A percentile compares a stretch with the other conserved stretches of the same genome.
phyloP scores from a whole-genome alignment of 2,113 vertebrate species.

The Etheostoma spectabile region DNA sequence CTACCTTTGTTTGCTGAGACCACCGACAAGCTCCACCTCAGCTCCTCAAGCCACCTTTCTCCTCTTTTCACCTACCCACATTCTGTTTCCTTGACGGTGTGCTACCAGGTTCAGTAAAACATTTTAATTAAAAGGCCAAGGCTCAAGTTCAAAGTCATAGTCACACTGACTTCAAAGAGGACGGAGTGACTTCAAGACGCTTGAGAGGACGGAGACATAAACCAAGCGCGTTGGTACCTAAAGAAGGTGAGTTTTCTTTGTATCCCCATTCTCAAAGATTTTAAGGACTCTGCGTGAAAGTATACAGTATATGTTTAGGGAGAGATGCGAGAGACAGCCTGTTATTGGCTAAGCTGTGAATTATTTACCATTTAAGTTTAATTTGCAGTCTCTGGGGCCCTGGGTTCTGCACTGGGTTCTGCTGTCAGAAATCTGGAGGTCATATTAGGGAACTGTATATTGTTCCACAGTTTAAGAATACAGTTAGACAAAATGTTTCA shows the following conservation, averaged over 20 bases:
- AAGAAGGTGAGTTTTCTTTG: background rate
- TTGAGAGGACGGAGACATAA: slow-evolving; percentile 21
- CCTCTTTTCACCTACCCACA: slow-evolving; percentile 6
- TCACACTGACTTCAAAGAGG: slow-evolving; percentile 8
- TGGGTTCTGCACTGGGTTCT: background rate
- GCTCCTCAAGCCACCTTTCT: background rate
- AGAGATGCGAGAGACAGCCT: background rate
- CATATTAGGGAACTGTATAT: background rate
- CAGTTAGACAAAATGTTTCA: too few species aligned
- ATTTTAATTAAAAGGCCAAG: background rate
- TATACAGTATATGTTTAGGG: background rate
- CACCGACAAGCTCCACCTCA: slow-evolving; percentile 9
- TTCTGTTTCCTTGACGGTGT: background rate
- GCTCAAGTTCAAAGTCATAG: slow-evolving; percentile 19
- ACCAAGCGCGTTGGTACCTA: background rate
- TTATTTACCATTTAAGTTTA: background rate
- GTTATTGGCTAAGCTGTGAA: background rate
- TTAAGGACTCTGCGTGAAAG: slow-evolving; percentile 7
- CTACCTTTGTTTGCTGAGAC: slow-evolving; percentile 37
- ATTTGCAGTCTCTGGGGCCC: background rate
- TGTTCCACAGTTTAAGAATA: background rate
- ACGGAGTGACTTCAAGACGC: background rate
- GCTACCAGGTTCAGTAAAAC: background rate
- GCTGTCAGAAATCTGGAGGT: background rate
- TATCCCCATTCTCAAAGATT: background rate